Conservation (phyloP, 1,140 invertebrate species). For the Zaprionus kolodkinae region DNA sequence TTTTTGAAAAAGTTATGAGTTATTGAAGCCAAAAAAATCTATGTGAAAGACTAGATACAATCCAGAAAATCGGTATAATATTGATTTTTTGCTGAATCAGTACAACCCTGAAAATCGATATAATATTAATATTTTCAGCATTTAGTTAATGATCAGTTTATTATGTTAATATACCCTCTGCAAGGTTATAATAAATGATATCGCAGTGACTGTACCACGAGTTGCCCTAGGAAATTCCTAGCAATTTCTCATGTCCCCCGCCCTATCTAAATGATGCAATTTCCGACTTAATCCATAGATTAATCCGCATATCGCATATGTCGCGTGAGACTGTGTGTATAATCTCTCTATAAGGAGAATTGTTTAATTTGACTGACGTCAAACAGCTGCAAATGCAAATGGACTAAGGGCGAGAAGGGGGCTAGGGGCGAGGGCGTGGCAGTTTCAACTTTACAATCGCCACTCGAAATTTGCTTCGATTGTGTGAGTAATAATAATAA, state of each 20-base stretch:
- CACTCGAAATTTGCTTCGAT: conserved; percentile 6
- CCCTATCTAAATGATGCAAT: conserved; percentile 24
- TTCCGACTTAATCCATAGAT: conserved; percentile 19
- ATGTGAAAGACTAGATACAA: no score
- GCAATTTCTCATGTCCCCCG: background rate
- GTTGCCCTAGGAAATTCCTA: conserved; percentile 26
- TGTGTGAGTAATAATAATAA: conserved; percentile 69
- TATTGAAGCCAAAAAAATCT: no score
- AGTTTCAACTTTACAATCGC: conserved; percentile 15
- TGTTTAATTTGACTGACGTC: conserved; percentile 67
- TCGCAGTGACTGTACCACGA: background rate
- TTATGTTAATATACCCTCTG: no score
- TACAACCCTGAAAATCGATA: no score
- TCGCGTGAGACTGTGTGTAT: conserved; percentile 26
- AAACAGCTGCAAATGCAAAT: conserved; percentile 26
- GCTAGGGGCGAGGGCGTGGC: background rate
- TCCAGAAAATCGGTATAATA: no score
- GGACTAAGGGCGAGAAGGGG: background rate
- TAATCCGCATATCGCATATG: no score
- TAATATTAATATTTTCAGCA: no score
- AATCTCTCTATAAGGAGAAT: conserved; percentile 40
- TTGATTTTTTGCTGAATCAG: no score
- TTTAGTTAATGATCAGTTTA: no score
- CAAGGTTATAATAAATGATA: no score
- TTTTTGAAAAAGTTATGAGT: no score